phyloP scores from a whole-genome alignment of 64 coral and sea anemone genomes.

The Montipora cactus region DNA sequence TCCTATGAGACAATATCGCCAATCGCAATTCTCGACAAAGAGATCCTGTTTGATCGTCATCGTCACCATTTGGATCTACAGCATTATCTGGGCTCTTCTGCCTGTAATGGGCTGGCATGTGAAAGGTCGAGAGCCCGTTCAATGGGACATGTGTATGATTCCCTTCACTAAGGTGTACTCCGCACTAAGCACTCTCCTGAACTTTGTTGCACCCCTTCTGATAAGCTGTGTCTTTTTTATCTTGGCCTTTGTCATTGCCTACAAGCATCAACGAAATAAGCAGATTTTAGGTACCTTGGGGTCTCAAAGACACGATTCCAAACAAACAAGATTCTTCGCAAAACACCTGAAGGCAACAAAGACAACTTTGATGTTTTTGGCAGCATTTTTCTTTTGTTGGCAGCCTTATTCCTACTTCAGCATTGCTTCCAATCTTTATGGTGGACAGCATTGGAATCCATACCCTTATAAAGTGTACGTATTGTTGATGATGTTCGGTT shows the following conservation, averaged over 20 bases:
- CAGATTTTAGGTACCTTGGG: neutral
- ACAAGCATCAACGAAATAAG: neutral
- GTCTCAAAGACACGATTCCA: neutral
- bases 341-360: conserved; percentile 60
- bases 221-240: conserved; percentile 45
- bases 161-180: neutral
- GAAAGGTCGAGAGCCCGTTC: neutral
- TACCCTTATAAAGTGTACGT: conserved; percentile 29
- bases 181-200: neutral
- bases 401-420: conserved; percentile 30
- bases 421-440: conserved; percentile 10
- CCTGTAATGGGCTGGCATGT: neutral
- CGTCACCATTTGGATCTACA: conserved; percentile 51
- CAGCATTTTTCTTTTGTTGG: conserved; percentile 64
- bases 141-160: conserved; percentile 3
- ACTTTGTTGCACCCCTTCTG: conserved; percentile 31
- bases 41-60: conserved; percentile 30
- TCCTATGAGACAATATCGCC: conserved; percentile 47
- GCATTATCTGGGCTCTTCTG: conserved; percentile 27
- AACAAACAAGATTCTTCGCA: conserved; percentile 9
- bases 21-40: conserved; percentile 58
- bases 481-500: conserved; percentile 43
- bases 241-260: conserved; percentile 55
- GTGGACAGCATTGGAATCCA: neutral
- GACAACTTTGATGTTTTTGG: conserved; percentile 66